Conservation (phyloP, 2,797 vertebrate genomes). For the Phataginus tetradactyla region DNA sequence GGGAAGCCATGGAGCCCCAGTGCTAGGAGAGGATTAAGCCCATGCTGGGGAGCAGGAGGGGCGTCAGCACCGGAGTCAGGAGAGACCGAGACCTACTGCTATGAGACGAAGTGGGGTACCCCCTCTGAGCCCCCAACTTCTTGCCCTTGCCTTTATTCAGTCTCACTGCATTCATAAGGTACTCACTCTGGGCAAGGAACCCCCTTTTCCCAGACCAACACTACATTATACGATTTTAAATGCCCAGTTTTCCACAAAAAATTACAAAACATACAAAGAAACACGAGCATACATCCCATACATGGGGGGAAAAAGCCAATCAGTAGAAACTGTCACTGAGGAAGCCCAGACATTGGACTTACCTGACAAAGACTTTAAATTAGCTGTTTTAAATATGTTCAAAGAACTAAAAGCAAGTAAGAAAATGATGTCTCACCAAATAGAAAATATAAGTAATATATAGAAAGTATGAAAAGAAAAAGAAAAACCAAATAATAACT, state of each 20-base stretch:
- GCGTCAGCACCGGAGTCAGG: too few species aligned
- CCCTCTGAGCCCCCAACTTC: too few species aligned
- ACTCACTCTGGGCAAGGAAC: too few species aligned
- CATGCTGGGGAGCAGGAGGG: too few species aligned
- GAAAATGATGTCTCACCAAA: neutral
- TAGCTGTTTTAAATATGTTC: neutral
- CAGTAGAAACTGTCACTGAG: neutral
- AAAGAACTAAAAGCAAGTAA: neutral
- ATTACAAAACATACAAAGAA: neutral
- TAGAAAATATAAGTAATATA: neutral
- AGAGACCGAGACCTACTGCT: too few species aligned
- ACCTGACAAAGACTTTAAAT: neutral
- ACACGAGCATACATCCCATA: neutral
- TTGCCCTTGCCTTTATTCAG: too few species aligned
- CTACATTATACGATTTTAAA: neutral
- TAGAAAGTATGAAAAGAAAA: neutral
- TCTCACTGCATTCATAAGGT: too few species aligned
- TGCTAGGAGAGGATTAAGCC: too few species aligned
- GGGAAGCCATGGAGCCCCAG: too few species aligned
- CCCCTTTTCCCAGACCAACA: too few species aligned
- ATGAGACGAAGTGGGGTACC: too few species aligned
- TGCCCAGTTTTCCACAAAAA: neutral
- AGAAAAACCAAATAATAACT: neutral
- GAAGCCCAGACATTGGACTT: neutral
- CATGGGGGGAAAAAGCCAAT: neutral